Evolutionary conservation across 2,797 vertebrate genomes (phyloP), one percentile per base, ranked within the genome.

Genomic region (Pygocentrus nattereri): DNA sequence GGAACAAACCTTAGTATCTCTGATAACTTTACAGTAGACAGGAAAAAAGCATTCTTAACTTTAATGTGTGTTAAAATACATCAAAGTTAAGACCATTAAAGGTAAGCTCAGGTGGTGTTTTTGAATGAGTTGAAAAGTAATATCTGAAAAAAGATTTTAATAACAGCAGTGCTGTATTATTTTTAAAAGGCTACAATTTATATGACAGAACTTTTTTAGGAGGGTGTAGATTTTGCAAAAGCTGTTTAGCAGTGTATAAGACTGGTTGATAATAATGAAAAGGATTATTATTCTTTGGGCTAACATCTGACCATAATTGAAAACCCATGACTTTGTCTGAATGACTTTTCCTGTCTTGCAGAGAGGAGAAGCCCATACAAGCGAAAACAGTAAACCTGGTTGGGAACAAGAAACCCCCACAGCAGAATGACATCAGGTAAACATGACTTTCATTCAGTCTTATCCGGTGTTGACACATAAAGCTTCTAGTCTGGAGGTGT

Each of bases 391-490:
- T 95, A 82, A 94, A 94, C 91, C 90, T 95, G 88, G 93, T 95
- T 44, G 93, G 94, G 71, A 94, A 95, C 91, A 95, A 92, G 91
- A 95, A 95, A 87, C 94, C 94, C 74, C 93, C 81, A 30, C 93
- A 94, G 89, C 94, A 94, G 89, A 95, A 95, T 68, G 94, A 95
- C 76, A 94, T 94, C 91, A 89, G 95, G 95, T 95, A 88, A 94
- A 90, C 85, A 44, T 47, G 70, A 38, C 5, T 13, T 74, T 81
- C 61, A 56, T 50, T 49, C 27, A 61, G 47, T 27, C 38, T 25
- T 82, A 81, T 18, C 49, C 52, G 13, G 31, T 72, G 67, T 2
- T 67, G 47, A 34, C 34, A 44, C 71, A 54, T 54, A 38, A 18
- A 62, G 41, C 30, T 25, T 71, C 69, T 25, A 44, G 74, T 71